Evolutionary conservation across 2,113 vertebrate species (phyloP).

Genomic region (Capra hircus): DNA sequence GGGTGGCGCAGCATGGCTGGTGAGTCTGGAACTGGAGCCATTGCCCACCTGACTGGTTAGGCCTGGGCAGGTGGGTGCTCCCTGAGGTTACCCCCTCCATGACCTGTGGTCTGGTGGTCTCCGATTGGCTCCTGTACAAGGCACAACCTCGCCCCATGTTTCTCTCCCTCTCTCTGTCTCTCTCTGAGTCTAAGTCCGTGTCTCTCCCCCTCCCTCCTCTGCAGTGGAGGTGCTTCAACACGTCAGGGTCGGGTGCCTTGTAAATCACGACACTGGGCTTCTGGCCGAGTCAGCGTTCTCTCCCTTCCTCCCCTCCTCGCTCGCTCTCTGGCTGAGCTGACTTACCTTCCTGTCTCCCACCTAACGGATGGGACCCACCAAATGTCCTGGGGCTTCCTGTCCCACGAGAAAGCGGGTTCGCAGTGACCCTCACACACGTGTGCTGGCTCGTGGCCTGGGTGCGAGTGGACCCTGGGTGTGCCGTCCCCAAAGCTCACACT

Average conservation of each 20-base stretch:
- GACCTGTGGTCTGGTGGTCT: background rate
- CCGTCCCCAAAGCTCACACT: background rate
- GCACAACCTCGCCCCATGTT: background rate
- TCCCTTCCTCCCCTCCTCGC: background rate
- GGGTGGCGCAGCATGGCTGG: background rate
- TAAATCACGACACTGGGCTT: constrained; percentile 59
- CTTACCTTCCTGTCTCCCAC: background rate
- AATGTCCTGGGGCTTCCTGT: background rate
- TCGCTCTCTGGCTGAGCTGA: constrained; percentile 19
- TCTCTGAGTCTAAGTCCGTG: background rate
- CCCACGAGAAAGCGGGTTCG: background rate
- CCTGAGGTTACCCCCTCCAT: background rate
- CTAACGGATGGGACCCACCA: background rate
- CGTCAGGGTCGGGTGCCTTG: constrained; percentile 20
- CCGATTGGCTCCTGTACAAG: background rate
- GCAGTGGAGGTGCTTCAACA: background rate
- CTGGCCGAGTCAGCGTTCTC: constrained; percentile 59
- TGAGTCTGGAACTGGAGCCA: background rate
- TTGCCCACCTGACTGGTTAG: background rate
- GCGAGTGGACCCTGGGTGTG: accelerated
- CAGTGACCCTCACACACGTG: accelerated
- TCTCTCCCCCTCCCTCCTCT: background rate
- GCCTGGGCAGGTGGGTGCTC: background rate
- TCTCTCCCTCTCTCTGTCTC: background rate
- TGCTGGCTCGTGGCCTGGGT: background rate